Percentiles rank a stretch among this genome's conserved stretches.
phyloP scores from a whole-genome alignment of 2,888 invertebrate species.

The Unio delphinus region DNA sequence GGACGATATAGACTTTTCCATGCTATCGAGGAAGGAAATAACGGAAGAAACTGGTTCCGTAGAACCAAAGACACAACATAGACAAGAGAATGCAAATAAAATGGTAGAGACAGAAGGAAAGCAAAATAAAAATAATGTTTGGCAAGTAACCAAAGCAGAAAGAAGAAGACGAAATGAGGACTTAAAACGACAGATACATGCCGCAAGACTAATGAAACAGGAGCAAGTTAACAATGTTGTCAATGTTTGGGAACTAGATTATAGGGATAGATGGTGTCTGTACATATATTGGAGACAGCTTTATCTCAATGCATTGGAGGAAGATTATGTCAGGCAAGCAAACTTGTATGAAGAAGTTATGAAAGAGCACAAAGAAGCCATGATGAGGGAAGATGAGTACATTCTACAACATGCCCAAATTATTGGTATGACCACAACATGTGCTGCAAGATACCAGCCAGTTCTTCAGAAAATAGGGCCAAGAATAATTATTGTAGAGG shows the following conservation, averaged over 20 bases:
- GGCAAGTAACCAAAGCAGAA: too few relatives aligned
- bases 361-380: constrained; percentile 30
- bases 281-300: constrained; percentile 69
- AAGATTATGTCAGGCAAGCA: constrained; percentile 19
- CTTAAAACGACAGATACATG: too few relatives aligned
- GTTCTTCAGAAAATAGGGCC: constrained; percentile 63
- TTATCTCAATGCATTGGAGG: constrained; percentile 28
- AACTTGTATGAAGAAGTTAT: constrained; percentile 11
- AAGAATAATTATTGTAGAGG: constrained; percentile 79
- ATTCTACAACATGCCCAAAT: constrained; percentile 53
- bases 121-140: too few relatives aligned
- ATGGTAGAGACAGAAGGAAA: too few relatives aligned
- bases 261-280: constrained; percentile 72
- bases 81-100: too few relatives aligned
- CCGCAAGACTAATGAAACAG: neutral
- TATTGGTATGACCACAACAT: constrained; percentile 68
- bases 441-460: constrained; percentile 55
- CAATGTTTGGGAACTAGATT: constrained; percentile 12
- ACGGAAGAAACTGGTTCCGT: too few relatives aligned
- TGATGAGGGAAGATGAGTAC: constrained; percentile 44
- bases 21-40: too few relatives aligned
- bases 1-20: too few relatives aligned
- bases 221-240: neutral
- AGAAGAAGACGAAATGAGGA: too few relatives aligned
- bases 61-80: too few relatives aligned